A percentile compares a stretch with the other conserved stretches of the same genome.
Evolutionary conservation across 2,113 vertebrate genomes (phyloP).

Genomic region (Merops nubicus): DNA sequence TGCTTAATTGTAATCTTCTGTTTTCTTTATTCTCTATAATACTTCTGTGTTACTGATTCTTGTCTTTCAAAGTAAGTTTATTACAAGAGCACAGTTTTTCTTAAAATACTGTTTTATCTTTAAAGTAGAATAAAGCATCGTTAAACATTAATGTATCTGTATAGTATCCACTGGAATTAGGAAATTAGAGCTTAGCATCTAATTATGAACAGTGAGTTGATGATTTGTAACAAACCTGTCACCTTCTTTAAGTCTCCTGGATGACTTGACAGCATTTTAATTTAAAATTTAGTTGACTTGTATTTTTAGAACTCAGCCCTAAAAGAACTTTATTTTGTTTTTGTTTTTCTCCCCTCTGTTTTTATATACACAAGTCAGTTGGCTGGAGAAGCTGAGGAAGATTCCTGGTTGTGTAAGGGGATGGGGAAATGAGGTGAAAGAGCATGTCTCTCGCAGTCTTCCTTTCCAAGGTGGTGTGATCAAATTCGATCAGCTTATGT

Average conservation of each 20-base stretch:
- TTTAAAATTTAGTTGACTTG: not conserved
- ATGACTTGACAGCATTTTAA: not conserved
- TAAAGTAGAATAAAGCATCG: not conserved
- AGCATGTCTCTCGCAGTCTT: slow-evolving; percentile 74
- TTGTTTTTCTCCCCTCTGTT: not conserved
- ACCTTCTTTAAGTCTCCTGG: not conserved
- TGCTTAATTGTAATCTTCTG: not conserved
- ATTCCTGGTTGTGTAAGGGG: slow-evolving; percentile 82
- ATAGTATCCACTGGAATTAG: not conserved
- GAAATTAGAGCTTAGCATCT: not conserved
- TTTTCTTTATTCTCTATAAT: not conserved
- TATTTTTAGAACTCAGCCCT: slow-evolving; percentile 20
- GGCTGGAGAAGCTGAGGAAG: slow-evolving; percentile 85
- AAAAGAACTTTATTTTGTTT: not conserved
- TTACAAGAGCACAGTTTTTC: not conserved
- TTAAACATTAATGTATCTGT: not conserved
- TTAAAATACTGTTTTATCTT: not conserved
- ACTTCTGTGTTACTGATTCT: not conserved
- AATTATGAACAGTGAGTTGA: not conserved
- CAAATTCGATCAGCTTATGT: slow-evolving; percentile 57
- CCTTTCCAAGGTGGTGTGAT: slow-evolving; percentile 81
- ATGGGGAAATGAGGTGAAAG: slow-evolving; percentile 81
- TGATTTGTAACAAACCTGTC: not conserved
- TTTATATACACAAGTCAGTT: slow-evolving; percentile 77
- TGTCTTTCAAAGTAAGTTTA: not conserved